These are phyloP conservation scores for Umimayanthus chanpuru DNA, from an alignment of 92 coral and sea anemone genomes.

Conservation along the genomic window DNA sequence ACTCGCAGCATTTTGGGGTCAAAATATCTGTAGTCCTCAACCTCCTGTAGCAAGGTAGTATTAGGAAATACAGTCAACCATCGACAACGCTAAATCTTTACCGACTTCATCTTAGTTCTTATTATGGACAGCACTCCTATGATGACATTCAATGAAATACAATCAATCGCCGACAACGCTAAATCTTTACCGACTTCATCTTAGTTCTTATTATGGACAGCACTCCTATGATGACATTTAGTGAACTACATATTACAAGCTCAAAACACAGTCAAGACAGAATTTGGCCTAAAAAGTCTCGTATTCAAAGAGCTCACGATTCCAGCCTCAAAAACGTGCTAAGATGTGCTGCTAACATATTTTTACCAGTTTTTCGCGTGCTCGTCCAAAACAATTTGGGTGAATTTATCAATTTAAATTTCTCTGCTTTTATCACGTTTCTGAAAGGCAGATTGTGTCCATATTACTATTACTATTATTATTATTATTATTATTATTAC, in stretches of 20 bases:
- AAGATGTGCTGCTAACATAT: not conserved
- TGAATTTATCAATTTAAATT: too few relatives aligned
- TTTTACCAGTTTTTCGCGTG: not conserved
- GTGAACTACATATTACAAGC: not conserved
- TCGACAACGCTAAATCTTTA: not conserved
- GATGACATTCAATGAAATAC: too few relatives aligned
- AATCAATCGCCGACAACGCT: not conserved
- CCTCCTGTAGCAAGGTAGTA: conserved; percentile 59
- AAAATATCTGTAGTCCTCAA: conserved; percentile 95
- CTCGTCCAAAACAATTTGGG: too few relatives aligned
- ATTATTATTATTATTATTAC: too few relatives aligned
- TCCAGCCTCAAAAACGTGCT: not conserved
- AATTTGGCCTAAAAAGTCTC: not conserved
- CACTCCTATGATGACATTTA: not conserved
- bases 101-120: not conserved
- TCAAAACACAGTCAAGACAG: not conserved
- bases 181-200: not conserved
- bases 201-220: not conserved
- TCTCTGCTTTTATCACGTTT: too few relatives aligned
- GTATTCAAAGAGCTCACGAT: not conserved
- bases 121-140: not conserved
- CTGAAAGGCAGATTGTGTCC: too few relatives aligned
- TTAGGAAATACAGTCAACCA: not conserved
- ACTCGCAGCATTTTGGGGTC: conserved; percentile 97
- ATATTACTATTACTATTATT: too few relatives aligned